These are phyloP conservation scores for Anhinga anhinga DNA, from an alignment of 2,113 vertebrate genomes.

Conservation along the genomic window DNA sequence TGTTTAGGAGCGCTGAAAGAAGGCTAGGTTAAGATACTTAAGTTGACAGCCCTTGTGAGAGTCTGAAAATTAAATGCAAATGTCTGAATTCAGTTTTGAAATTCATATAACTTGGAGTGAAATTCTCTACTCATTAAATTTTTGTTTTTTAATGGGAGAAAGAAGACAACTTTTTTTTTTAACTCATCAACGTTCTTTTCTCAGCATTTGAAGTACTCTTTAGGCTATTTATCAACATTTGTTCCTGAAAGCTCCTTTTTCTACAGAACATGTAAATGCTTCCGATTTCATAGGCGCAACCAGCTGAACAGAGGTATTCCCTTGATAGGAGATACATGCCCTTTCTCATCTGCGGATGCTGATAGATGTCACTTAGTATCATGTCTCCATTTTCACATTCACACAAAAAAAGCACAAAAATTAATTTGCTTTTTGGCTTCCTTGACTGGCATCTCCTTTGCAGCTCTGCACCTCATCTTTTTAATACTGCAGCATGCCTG, in stretches of 20 bases:
- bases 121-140: neutral
- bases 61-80: neutral
- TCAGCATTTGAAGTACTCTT: neutral
- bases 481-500: neutral
- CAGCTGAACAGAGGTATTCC: neutral
- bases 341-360: neutral
- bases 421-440: neutral
- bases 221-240: neutral
- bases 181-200: neutral
- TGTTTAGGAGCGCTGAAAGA: neutral
- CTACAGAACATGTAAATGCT: neutral
- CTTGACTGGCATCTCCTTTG: neutral
- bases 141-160: neutral
- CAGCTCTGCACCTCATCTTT: neutral
- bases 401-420: neutral
- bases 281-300: neutral
- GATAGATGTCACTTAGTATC: slow-evolving; percentile 27
- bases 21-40: neutral
- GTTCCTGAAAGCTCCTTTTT: neutral
- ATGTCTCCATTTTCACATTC: neutral
- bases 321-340: neutral
- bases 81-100: neutral
- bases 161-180: neutral
- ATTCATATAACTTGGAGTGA: neutral
- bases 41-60: neutral